phyloP scores from a whole-genome alignment of 2,797 vertebrate genomes.

The Apodemus agrarius region DNA sequence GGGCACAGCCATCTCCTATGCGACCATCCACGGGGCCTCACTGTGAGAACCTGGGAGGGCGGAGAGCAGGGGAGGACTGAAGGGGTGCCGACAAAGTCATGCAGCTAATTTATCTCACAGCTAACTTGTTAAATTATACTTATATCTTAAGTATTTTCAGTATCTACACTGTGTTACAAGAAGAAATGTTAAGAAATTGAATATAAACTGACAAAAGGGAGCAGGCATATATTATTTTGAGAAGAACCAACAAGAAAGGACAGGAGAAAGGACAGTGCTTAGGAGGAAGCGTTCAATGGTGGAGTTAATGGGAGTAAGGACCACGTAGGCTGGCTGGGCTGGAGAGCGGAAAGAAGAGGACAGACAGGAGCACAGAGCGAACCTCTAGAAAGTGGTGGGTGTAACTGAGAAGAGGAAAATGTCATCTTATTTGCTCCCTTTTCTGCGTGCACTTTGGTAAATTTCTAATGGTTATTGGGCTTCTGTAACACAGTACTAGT shows the following conservation, averaged over 20 bases:
- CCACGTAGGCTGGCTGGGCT: not conserved
- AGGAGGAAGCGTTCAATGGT: not conserved
- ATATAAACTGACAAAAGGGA: slow-evolving; percentile 4
- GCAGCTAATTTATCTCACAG: slow-evolving; percentile 3
- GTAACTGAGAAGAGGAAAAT: slow-evolving; percentile 8
- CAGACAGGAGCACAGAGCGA: not conserved
- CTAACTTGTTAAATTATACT: slow-evolving; percentile 17
- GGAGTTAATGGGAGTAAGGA: not conserved
- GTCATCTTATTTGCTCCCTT: not conserved
- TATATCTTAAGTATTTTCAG: not conserved
- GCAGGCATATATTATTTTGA: not conserved
- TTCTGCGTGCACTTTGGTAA: not conserved
- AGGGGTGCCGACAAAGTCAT: not conserved
- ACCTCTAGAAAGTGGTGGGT: not conserved
- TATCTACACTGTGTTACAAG: not conserved
- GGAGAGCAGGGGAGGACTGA: slow-evolving; percentile 6
- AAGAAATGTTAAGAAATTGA: slow-evolving; percentile 17
- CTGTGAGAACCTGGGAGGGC: slow-evolving; percentile 7
- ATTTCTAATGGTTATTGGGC: not conserved
- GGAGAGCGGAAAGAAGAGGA: slow-evolving; percentile 1
- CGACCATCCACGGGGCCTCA: not conserved
- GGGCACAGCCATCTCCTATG: not conserved
- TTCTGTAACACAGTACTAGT: not conserved
- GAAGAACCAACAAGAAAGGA: slow-evolving; percentile 18
- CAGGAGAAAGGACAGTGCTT: not conserved